Conservation (phyloP, 2,797 vertebrate species). For the Eleutherodactylus coqui region DNA sequence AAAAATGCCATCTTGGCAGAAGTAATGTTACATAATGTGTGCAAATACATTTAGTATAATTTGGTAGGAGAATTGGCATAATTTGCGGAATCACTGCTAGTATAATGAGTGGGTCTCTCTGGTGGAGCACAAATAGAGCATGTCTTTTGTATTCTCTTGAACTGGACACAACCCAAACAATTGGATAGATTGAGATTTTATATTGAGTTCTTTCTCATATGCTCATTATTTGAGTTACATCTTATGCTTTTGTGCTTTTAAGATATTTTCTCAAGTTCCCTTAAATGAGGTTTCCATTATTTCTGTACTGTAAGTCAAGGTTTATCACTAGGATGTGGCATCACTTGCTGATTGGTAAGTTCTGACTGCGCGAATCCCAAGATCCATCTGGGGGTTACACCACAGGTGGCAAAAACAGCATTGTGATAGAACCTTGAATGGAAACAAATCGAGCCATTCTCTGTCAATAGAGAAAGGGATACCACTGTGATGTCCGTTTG, state of each 20-base stretch:
- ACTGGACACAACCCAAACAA: background rate
- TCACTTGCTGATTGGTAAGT: no score
- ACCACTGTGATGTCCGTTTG: no score
- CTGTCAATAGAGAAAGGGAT: no score
- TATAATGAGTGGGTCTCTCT: slow-evolving; percentile 14
- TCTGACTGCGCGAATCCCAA: no score
- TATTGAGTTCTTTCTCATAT: background rate
- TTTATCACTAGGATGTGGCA: no score
- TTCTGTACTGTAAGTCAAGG: no score
- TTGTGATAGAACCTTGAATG: no score
- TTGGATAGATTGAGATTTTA: background rate
- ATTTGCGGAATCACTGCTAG: background rate
- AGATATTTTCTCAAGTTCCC: background rate
- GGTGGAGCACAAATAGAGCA: slow-evolving; percentile 9
- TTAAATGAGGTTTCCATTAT: no score
- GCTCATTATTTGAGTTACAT: background rate
- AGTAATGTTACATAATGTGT: slow-evolving; percentile 22
- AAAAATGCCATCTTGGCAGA: slow-evolving; percentile 23
- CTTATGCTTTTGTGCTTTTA: background rate
- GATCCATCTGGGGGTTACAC: no score
- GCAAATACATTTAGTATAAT: slow-evolving; percentile 22
- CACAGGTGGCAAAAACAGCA: no score
- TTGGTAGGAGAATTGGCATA: slow-evolving; percentile 13
- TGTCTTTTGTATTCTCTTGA: background rate
- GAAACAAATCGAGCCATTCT: no score